phyloP scores from a whole-genome alignment of 1,140 invertebrate species.

The Teleopsis dalmanni region DNA sequence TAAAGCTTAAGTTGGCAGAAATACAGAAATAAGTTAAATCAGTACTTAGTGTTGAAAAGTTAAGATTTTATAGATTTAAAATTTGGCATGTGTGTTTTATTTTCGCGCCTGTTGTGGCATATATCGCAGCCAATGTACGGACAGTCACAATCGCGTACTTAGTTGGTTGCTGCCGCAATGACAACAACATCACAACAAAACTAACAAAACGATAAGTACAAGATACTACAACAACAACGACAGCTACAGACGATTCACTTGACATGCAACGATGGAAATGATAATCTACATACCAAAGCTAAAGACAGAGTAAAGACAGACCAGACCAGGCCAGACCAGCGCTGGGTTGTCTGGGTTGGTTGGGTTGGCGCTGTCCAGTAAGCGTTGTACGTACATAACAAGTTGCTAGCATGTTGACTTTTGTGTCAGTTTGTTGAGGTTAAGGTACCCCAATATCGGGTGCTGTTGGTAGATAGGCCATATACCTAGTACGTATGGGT shows the following conservation, averaged over 20 bases:
- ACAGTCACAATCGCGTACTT: too few species aligned
- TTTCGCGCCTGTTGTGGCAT: background rate
- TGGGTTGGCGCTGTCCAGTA: too few species aligned
- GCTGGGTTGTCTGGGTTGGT: too few species aligned
- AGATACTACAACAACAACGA: constrained; percentile 3
- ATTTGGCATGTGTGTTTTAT: constrained; percentile 1
- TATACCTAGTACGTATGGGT: constrained; percentile 5
- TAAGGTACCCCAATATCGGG: too few species aligned
- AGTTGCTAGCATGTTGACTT: too few species aligned
- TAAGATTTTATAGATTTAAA: constrained; percentile 8
- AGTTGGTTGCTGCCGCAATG: constrained; percentile 3
- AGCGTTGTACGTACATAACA: too few species aligned
- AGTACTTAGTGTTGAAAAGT: background rate
- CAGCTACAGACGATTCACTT: constrained; percentile 5
- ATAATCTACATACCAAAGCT: constrained; percentile 8
- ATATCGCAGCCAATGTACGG: background rate
- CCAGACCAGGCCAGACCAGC: background rate
- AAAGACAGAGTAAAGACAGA: background rate
- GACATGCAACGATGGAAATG: constrained; percentile 7
- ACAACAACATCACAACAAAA: background rate
- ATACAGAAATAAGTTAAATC: background rate
- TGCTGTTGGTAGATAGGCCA: too few species aligned
- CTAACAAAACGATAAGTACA: background rate
- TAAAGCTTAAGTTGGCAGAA: too few species aligned
- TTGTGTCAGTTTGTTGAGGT: too few species aligned